phyloP scores from a whole-genome alignment of 1,140 invertebrate species.

The Drosophila varians region DNA sequence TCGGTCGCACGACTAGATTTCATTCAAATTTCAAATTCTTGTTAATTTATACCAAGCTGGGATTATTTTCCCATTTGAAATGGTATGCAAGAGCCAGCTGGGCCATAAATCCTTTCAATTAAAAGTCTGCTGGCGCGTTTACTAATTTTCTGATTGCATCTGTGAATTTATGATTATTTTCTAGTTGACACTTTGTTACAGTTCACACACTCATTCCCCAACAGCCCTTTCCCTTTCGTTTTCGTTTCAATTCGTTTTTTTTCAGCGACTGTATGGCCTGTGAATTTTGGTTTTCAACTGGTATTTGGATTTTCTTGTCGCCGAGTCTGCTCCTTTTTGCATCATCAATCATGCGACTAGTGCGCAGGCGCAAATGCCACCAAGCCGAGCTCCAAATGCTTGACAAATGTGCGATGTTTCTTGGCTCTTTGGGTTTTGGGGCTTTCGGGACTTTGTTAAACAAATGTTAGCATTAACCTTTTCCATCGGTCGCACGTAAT shows the following conservation, averaged over 20 bases:
- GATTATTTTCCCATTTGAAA: no score
- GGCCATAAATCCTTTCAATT: conserved; percentile 22
- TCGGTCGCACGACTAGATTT: conserved; percentile 2
- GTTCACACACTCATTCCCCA: conserved; percentile 36
- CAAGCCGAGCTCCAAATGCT: conserved; percentile 22
- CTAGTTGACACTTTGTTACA: conserved; percentile 31
- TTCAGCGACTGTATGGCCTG: no score
- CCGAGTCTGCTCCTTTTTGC: conserved; percentile 43
- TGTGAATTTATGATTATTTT: conserved; percentile 8
- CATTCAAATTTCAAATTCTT: no score
- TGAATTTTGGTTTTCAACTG: conserved; percentile 40
- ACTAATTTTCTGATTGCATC: conserved; percentile 9
- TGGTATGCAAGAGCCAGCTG: not conserved
- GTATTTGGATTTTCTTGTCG: no score
- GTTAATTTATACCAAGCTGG: no score
- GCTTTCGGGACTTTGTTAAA: conserved; percentile 15
- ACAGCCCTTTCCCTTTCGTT: conserved; percentile 7
- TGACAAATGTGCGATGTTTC: conserved; percentile 28
- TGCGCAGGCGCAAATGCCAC: conserved; percentile 61
- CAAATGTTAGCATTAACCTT: conserved; percentile 54
- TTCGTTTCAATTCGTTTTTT: not conserved
- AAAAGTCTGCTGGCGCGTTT: conserved; percentile 11
- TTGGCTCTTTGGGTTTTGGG: not conserved
- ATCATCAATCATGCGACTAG: conserved; percentile 57
- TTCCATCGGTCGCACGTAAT: conserved; percentile 37